phyloP scores from a whole-genome alignment of 2,888 invertebrate genomes.

The Dryococelus australis region DNA sequence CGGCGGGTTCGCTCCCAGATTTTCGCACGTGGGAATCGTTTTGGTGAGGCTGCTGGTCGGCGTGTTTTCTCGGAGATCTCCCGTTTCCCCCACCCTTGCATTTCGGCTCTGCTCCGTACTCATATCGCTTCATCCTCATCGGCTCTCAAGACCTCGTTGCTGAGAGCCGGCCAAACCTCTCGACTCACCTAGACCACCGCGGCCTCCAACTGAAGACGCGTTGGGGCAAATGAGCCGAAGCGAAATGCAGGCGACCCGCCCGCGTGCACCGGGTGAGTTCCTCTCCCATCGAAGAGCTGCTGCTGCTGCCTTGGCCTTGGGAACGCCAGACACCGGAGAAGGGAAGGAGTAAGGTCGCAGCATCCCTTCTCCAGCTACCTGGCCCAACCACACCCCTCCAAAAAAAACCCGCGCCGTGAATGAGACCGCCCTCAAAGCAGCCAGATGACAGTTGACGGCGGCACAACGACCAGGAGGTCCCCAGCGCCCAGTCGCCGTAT shows the following conservation, averaged over 20 bases:
- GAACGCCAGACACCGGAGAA: neutral
- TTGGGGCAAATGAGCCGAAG: neutral
- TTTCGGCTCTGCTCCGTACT: too few relatives aligned
- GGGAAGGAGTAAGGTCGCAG: neutral
- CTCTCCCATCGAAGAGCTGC: neutral
- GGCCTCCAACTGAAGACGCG: too few relatives aligned
- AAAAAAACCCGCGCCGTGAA: neutral
- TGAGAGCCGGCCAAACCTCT: too few relatives aligned
- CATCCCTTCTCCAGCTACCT: neutral
- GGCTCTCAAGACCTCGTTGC: too few relatives aligned
- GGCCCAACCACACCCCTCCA: neutral
- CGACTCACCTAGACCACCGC: too few relatives aligned
- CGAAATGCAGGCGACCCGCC: neutral
- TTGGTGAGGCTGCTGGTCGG: too few relatives aligned
- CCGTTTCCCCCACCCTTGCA: too few relatives aligned
- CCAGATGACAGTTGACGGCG: conserved; percentile 19
- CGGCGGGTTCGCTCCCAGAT: too few relatives aligned
- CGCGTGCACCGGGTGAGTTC: neutral
- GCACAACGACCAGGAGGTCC: conserved; percentile 12
- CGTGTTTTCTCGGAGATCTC: too few relatives aligned
- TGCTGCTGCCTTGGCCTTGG: neutral
- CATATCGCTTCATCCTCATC: too few relatives aligned
- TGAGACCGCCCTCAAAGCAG: conserved; percentile 23
- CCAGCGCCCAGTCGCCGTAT: conserved; percentile 25
- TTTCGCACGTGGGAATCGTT: too few relatives aligned